phyloP scores from a whole-genome alignment of 1,140 invertebrate genomes.

The Andricus grossulariae region DNA sequence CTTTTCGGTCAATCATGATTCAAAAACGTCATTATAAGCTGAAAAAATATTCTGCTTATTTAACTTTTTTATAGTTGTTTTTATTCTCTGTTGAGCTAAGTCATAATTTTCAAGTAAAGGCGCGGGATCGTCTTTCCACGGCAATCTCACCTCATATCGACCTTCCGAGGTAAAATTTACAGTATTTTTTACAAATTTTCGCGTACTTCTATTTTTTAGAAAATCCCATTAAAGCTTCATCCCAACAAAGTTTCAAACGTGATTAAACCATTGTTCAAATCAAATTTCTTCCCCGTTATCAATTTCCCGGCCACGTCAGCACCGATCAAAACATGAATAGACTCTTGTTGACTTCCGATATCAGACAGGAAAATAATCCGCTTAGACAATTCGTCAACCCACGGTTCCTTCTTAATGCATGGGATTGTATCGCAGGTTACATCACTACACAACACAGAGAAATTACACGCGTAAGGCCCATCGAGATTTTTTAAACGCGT shows the following conservation, averaged over 20 bases:
- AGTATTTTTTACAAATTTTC: slow-evolving; percentile 31
- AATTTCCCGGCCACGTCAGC: no score
- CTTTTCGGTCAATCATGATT: no score
- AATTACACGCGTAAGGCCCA: no score
- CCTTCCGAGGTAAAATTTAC: slow-evolving; percentile 9
- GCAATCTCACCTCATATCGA: slow-evolving; percentile 14
- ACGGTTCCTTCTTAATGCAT: slow-evolving; percentile 25
- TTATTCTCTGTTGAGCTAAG: no score
- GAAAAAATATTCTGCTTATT: no score
- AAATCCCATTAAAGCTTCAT: slow-evolving; percentile 2
- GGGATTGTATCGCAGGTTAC: slow-evolving; percentile 38
- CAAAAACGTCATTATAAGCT: slow-evolving; percentile 31
- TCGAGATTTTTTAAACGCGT: slow-evolving; percentile 34
- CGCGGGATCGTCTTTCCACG: slow-evolving; percentile 2
- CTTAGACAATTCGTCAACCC: slow-evolving; percentile 29
- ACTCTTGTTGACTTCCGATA: neutral
- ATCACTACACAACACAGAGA: slow-evolving; percentile 30
- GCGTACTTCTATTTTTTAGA: neutral
- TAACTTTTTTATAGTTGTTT: no score
- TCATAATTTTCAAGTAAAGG: neutral
- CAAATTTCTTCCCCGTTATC: no score
- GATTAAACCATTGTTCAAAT: slow-evolving; percentile 35
- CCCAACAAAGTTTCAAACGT: slow-evolving; percentile 33
- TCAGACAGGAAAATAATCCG: slow-evolving; percentile 32
- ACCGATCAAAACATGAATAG: slow-evolving; percentile 36